These are phyloP conservation scores for Pangasius larnaudii DNA, from an alignment of 2,797 vertebrate genomes.

Conservation along the genomic window DNA sequence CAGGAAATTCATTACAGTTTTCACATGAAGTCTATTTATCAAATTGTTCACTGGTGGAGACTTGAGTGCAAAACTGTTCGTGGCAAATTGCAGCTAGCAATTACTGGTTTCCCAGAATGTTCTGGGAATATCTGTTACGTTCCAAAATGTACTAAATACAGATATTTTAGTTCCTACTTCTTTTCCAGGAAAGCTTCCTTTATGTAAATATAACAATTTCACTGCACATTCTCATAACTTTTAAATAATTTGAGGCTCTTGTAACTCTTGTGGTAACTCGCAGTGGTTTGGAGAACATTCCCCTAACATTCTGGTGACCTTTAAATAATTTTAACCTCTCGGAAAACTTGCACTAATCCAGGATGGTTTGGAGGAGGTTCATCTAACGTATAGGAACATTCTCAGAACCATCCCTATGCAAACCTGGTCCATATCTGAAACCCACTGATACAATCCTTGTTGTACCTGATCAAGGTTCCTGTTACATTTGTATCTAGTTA, in stretches of 20 bases:
- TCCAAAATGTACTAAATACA: not conserved
- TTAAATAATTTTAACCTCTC: not conserved
- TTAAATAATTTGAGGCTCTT: too few species aligned
- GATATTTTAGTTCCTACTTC: not conserved
- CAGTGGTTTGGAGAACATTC: not conserved
- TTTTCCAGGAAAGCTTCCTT: not conserved
- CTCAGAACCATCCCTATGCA: not conserved
- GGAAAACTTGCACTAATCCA: not conserved
- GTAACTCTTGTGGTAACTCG: not conserved
- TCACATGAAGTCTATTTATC: too few species aligned
- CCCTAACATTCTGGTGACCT: not conserved
- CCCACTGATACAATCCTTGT: not conserved
- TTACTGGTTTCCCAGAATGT: not conserved
- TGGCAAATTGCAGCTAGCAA: too few species aligned
- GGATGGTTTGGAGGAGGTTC: not conserved
- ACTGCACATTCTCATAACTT: not conserved
- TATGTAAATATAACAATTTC: not conserved
- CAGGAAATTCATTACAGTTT: too few species aligned
- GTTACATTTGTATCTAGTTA: not conserved
- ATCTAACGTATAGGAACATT: not conserved
- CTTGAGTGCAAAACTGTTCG: too few species aligned
- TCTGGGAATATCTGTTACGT: not conserved
- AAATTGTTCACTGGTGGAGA: too few species aligned
- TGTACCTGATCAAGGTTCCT: not conserved
- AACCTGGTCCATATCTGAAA: not conserved